Conservation (phyloP, 2,113 vertebrate genomes). For the Stigmatopora argus region DNA sequence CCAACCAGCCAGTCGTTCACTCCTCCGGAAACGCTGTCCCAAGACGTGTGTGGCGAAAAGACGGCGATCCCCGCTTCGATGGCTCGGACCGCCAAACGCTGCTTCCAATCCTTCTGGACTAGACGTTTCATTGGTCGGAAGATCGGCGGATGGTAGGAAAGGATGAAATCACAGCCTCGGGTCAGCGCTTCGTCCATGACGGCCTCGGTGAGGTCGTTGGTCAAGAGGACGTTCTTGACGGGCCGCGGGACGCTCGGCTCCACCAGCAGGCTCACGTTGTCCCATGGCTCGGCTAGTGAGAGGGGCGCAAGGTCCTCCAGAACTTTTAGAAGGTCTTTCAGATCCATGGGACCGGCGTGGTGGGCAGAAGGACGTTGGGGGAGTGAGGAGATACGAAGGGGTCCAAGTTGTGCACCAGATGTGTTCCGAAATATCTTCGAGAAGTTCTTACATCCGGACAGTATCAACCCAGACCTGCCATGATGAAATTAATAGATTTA, state of each 20-base stretch:
- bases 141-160: conserved; percentile 91
- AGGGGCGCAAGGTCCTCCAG: conserved; percentile 81
- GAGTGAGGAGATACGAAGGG: conserved; percentile 4
- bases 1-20: conserved; percentile 84
- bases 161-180: conserved; percentile 76
- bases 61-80: conserved; percentile 82
- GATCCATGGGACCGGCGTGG: conserved; percentile 68
- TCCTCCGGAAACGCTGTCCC: conserved; percentile 80
- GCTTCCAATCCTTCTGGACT: conserved; percentile 86
- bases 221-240: conserved; percentile 79
- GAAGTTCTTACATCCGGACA: conserved; percentile 34
- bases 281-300: conserved; percentile 88
- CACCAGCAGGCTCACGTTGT: conserved; percentile 90
- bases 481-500: conserved; percentile 6
- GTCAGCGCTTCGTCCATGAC: conserved; percentile 86
- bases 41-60: conserved; percentile 90
- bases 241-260: conserved; percentile 81
- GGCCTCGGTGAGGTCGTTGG: conserved; percentile 82
- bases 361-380: conserved; percentile 15
- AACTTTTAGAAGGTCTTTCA: conserved; percentile 73
- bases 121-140: conserved; percentile 81
- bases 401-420: background rate
- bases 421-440: conserved; percentile 26
- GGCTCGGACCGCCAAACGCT: conserved; percentile 79
- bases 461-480: conserved; percentile 56